Evolutionary conservation across 1,140 invertebrate genomes (phyloP).

Genomic region (Ericerus pela): DNA sequence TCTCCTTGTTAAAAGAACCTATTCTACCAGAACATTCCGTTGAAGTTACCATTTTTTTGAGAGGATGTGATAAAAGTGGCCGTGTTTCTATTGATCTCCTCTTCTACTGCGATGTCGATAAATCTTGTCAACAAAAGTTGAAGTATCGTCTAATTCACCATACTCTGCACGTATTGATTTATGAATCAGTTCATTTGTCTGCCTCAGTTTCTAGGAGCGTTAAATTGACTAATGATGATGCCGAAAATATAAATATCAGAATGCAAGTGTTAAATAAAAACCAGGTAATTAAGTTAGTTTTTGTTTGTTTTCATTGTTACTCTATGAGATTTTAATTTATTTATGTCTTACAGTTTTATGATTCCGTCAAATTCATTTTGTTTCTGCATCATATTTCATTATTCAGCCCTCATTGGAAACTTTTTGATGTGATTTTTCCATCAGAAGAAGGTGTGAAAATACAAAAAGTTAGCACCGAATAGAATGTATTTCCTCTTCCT

Average conservation of each 20-base stretch:
- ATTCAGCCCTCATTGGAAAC: slow-evolving; percentile 38
- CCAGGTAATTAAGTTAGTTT: slow-evolving; percentile 28
- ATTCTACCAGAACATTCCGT: background rate
- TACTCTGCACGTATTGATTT: slow-evolving; percentile 48
- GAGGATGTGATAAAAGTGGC: slow-evolving; percentile 49
- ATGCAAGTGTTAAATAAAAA: slow-evolving; percentile 49
- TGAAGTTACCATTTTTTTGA: slow-evolving; percentile 8
- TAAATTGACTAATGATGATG: slow-evolving; percentile 32
- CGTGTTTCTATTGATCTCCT: slow-evolving; percentile 31
- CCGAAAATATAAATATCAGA: slow-evolving; percentile 38
- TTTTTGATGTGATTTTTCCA: slow-evolving; percentile 30
- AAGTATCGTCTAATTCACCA: slow-evolving; percentile 52
- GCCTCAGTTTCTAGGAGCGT: slow-evolving; percentile 37
- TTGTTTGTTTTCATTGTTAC: background rate
- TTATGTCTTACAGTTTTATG: slow-evolving; percentile 31
- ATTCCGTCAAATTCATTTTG: slow-evolving; percentile 41
- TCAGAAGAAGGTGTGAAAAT: slow-evolving; percentile 32
- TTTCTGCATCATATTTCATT: slow-evolving; percentile 40
- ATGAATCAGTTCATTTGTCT: slow-evolving; percentile 46
- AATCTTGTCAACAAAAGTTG: slow-evolving; percentile 22
- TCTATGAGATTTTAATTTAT: background rate
- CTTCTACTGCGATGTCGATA: slow-evolving; percentile 21
- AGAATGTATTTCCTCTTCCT: too few relatives aligned
- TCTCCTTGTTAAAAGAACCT: background rate
- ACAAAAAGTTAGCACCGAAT: slow-evolving; percentile 4